Conservation (phyloP, 1,140 invertebrate genomes). For the Nasonia vitripennis region DNA sequence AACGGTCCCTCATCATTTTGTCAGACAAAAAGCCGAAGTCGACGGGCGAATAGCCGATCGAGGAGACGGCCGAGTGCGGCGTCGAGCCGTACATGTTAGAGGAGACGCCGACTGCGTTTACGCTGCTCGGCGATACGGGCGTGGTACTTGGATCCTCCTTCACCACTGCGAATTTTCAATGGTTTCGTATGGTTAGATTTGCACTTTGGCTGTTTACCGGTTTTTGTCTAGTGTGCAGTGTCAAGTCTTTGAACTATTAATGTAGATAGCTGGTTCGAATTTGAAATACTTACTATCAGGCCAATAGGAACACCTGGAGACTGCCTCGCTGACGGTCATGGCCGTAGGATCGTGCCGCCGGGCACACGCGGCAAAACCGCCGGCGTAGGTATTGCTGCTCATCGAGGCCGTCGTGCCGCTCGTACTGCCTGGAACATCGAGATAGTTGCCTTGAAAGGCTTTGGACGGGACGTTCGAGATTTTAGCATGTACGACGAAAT, state of each 20-base stretch:
- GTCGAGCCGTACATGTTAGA: constrained; percentile 65
- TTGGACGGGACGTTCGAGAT: constrained; percentile 58
- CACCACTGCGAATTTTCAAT: constrained; percentile 60
- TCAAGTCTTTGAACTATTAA: too few relatives aligned
- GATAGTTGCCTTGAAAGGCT: constrained; percentile 73
- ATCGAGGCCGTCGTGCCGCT: constrained; percentile 55
- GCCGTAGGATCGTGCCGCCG: constrained; percentile 65
- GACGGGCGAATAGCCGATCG: constrained; percentile 65
- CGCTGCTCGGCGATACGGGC: constrained; percentile 60
- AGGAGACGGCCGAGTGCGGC: constrained; percentile 64
- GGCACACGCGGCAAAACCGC: constrained; percentile 62
- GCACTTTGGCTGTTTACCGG: background rate
- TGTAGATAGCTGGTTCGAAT: background rate
- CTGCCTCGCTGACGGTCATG: constrained; percentile 60
- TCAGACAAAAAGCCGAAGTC: constrained; percentile 59
- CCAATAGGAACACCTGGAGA: constrained; percentile 65
- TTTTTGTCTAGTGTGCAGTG: too few relatives aligned
- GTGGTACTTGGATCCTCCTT: constrained; percentile 71
- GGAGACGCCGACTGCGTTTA: constrained; percentile 61
- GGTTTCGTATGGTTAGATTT: background rate
- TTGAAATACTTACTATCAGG: constrained; percentile 64
- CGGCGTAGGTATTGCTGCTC: constrained; percentile 61
- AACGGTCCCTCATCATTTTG: background rate
- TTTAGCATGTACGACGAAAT: background rate
- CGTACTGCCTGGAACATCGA: constrained; percentile 70